A percentile compares a stretch with the other conserved stretches of the same genome.
Conservation (phyloP, 2,113 vertebrate genomes). For the Nipponia nippon region DNA sequence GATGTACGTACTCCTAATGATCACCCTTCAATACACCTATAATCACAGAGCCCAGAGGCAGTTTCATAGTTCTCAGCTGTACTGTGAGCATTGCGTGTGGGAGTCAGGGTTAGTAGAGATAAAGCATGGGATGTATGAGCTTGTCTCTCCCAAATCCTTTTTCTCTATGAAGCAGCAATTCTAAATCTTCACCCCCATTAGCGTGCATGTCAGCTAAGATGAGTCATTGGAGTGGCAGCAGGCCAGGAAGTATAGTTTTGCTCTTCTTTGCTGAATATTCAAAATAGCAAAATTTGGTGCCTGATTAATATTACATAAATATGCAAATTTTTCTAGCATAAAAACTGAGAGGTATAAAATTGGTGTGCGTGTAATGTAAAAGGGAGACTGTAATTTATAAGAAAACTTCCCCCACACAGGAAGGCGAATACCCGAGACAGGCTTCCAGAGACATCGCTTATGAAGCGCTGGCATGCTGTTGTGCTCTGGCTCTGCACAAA, state of each 20-base stretch:
- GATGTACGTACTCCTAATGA: background rate
- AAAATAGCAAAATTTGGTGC: conserved; percentile 5
- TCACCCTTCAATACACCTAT: background rate
- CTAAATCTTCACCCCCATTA: background rate
- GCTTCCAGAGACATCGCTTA: background rate
- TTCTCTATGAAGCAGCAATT: background rate
- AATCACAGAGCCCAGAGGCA: background rate
- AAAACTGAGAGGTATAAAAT: background rate
- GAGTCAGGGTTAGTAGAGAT: background rate
- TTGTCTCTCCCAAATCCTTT: conserved; percentile 1
- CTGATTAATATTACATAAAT: conserved; percentile 56
- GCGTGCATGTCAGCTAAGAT: conserved; percentile 18
- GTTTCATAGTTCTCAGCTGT: background rate
- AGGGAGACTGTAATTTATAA: conserved; percentile 29
- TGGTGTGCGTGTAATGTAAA: background rate
- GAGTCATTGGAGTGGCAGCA: conserved; percentile 42
- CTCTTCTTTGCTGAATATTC: conserved; percentile 32
- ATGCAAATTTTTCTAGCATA: background rate
- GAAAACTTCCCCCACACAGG: background rate
- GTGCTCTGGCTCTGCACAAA: background rate
- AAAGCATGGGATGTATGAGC: background rate
- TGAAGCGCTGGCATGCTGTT: background rate
- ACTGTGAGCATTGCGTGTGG: background rate
- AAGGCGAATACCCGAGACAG: background rate
- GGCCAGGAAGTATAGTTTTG: conserved; percentile 10